Evolutionary conservation across 2,888 invertebrate species (phyloP).

Genomic region (Harpagoxenus sublaevis): DNA sequence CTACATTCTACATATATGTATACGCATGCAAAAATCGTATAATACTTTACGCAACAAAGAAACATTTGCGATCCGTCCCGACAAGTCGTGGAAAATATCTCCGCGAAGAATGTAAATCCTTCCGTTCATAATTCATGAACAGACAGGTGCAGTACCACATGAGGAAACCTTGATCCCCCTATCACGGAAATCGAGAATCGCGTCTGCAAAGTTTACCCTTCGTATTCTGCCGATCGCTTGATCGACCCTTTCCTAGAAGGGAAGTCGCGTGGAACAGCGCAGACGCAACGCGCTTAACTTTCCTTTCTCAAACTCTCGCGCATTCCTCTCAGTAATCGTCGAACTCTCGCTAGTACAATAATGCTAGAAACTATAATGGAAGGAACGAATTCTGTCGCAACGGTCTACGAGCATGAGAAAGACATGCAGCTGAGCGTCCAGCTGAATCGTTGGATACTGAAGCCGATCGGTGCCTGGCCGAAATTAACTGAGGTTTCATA

Average conservation of each 20-base stretch:
- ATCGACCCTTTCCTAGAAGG: not conserved
- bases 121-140: conserved; percentile 38
- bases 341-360: not conserved
- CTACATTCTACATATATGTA: not conserved
- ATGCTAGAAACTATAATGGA: not conserved
- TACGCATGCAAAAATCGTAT: not conserved
- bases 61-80: no score
- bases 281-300: conserved; percentile 39
- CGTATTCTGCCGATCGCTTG: conserved; percentile 2
- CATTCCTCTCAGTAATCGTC: not conserved
- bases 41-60: not conserved
- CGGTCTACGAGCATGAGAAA: conserved; percentile 23
- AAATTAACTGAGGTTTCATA: not conserved
- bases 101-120: not conserved
- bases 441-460: conserved; percentile 71
- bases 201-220: conserved; percentile 21
- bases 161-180: not conserved
- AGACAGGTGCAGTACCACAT: no score
- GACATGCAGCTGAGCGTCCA: conserved; percentile 34
- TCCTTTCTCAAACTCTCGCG: not conserved
- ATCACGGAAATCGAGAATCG: not conserved
- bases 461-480: conserved; percentile 76
- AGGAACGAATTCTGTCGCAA: not conserved
- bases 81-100: conserved; percentile 1
- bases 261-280: not conserved